Percentiles rank a stretch among this genome's conserved stretches.
These are phyloP conservation scores for Megastigmus dorsalis DNA, from an alignment of 2,888 invertebrate species.

Conservation along the genomic window DNA sequence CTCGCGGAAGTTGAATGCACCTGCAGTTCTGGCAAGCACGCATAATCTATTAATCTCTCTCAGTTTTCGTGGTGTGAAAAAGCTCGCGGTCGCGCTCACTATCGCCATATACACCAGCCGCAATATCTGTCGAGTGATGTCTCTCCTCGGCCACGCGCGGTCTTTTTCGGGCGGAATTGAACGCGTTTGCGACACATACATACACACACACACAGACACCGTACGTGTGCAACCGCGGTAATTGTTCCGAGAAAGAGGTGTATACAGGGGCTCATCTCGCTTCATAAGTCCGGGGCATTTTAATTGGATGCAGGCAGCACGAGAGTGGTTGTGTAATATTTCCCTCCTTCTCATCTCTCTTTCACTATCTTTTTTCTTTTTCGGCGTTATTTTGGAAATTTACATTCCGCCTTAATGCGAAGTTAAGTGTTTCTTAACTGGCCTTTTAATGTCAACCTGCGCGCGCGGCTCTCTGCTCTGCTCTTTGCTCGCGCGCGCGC, in stretches of 20 bases:
- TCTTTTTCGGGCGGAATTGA: too few relatives aligned
- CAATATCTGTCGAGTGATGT: neutral
- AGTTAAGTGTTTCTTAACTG: conserved; percentile 40
- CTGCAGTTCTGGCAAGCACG: too few relatives aligned
- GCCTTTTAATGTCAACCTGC: conserved; percentile 22
- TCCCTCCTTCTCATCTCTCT: neutral
- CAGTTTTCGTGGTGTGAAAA: conserved; percentile 1
- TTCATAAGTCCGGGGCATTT: neutral
- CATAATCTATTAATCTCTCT: conserved; percentile 50
- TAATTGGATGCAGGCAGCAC: conserved; percentile 25
- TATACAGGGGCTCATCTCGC: too few relatives aligned
- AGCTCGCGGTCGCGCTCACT: conserved; percentile 1
- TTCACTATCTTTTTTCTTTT: too few relatives aligned
- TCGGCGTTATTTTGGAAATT: conserved; percentile 21
- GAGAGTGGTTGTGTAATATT: conserved; percentile 10
- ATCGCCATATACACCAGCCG: too few relatives aligned
- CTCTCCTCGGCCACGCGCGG: neutral
- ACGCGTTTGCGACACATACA: conserved; percentile 3
- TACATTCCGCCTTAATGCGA: conserved; percentile 32
- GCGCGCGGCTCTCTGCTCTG: neutral
- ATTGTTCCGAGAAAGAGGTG: conserved; percentile 27
- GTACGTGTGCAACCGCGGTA: too few relatives aligned
- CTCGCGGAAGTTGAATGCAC: conserved; percentile 33
- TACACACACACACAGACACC: too few relatives aligned
- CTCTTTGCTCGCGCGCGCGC: too few relatives aligned